Evolutionary conservation across 2,888 invertebrate genomes (phyloP).

Genomic region (Drosophila birchii): DNA sequence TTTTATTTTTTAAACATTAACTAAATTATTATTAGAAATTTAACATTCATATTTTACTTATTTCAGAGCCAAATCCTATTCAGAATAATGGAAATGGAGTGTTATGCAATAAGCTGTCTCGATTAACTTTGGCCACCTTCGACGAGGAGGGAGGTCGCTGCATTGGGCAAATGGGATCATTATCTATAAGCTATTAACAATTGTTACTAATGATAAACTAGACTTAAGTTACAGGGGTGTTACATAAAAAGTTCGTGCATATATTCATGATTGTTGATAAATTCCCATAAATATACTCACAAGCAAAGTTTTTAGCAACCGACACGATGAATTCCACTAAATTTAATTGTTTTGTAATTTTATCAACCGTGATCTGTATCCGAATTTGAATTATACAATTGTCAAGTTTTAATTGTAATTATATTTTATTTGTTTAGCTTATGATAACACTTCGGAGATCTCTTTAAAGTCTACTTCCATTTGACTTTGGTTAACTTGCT

Average conservation of each 20-base stretch:
- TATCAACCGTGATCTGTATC: background rate
- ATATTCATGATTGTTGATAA: conserved; percentile 45
- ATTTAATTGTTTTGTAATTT: conserved; percentile 15
- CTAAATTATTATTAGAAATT: rapidly evolving
- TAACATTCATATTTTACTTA: background rate
- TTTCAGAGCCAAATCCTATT: conserved; percentile 85
- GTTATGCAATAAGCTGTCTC: conserved; percentile 93
- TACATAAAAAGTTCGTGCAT: conserved; percentile 48
- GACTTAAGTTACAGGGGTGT: conserved; percentile 54
- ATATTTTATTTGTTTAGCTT: background rate
- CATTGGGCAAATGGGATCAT: conserved; percentile 94
- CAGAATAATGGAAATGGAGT: conserved; percentile 85
- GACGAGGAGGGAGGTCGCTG: conserved; percentile 95
- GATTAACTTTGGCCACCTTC: conserved; percentile 94
- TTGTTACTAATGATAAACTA: conserved; percentile 57
- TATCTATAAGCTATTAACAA: conserved; percentile 88
- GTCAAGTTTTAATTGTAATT: background rate
- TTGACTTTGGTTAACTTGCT: conserved; percentile 1
- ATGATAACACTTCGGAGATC: background rate
- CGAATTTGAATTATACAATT: background rate
- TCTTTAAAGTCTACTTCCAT: conserved; percentile 5
- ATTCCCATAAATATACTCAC: conserved; percentile 42
- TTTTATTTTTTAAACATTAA: no score
- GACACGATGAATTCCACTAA: conserved; percentile 11
- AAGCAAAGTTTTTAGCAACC: conserved; percentile 29